Evolutionary conservation across 2,113 vertebrate species (phyloP), one percentile per base, ranked within the genome.

Genomic region (Pterocles orientalis): DNA sequence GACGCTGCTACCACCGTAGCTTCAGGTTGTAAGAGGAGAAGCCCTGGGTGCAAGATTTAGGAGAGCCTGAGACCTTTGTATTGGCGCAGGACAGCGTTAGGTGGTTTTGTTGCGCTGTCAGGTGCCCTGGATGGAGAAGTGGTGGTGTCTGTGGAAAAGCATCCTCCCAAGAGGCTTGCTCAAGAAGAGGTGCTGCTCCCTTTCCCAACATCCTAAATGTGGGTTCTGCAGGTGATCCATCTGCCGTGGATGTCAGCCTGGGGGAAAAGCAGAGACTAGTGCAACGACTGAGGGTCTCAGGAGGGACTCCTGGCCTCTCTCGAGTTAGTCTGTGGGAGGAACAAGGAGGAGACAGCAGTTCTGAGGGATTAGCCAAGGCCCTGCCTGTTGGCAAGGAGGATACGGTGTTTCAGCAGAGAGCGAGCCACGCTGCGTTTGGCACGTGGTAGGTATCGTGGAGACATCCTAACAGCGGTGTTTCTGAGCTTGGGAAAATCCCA

Each of bases 51-150:
- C 2, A 12, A 17, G n/a, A 69, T 60, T 31, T 26, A 21, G 24
- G 62, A 43, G 9, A 60, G 41, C 10, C 33, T 33, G 62, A 77
- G 83, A 76, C 3, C 3, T 51, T 62, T 43, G 45, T 10, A 5
- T 16, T 29, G 34, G 14, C 34, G 45, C 7, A 28, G 53, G 53
- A 16, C 34, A 41, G 43, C 0, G 0, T 57, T 45, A 5, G 36
- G 48, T 47, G 34, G 12, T 29, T 34, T n/a, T 34, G 68, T 4
- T n/a, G 62, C 21, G 2, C 72, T 2, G 2, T 25, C 16, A 36
- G 6, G 7, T 39, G 36, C 14, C 24, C 20, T 58, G 28, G 71
- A 9, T 16, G 19, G 3, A 2, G 19, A 45, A 41, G 17, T 3
- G 9, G 41, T 66, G 47, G 16, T 43, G 17, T 19, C 57, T 34